Evolutionary conservation across 2,888 invertebrate species (phyloP), one percentile per base, ranked within the genome.

Genomic region (Geophilus truncorum): DNA sequence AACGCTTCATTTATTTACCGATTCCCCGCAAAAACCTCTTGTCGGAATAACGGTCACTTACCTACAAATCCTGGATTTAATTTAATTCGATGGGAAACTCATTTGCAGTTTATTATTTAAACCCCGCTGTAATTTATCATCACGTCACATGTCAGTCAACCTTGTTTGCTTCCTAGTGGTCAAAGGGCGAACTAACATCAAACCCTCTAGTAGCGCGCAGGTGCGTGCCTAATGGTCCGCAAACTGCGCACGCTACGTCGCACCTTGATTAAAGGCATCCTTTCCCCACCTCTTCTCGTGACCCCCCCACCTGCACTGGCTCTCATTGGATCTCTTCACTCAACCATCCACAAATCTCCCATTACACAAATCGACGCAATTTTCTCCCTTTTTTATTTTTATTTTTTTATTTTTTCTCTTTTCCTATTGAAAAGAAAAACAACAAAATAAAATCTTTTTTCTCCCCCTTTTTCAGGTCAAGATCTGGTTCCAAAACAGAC

Each of bases 401-500:
- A 75, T 21, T 21, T 28, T 21, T 15, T n/a, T n/a, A n/a, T n/a
- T n/a, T n/a, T n/a, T n/a, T 25, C 5, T 23, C 15, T 23, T 75
- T 9, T 21, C 12, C 28, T 75, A 75, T 21, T 57, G 23, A 57
- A 28, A 70, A 70, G 5, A 76, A 32, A 25, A 3, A 18, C 12
- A 28, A 4, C 3, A 76, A 76, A 25, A 28, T 70, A 70, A 70
- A 23, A 25, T 70, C 21, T 70, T 76, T 3, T 7, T 21, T 34
- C 28, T 76, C 45, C 80, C 77, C 76, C 81, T 34, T 79, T 88
- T 88, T 23, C 88, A 93, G 93, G 93, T 93, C 81, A 93, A 93
- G 87, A 93, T 94, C 82, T 93, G 93, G 93, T 98, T 98, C 88
- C 98, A 98, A 90, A 98, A 98, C 87, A 92, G 98, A 0, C 92